These are phyloP conservation scores for Coreoperca whiteheadi DNA, from an alignment of 2,113 vertebrate species.

Conservation along the genomic window DNA sequence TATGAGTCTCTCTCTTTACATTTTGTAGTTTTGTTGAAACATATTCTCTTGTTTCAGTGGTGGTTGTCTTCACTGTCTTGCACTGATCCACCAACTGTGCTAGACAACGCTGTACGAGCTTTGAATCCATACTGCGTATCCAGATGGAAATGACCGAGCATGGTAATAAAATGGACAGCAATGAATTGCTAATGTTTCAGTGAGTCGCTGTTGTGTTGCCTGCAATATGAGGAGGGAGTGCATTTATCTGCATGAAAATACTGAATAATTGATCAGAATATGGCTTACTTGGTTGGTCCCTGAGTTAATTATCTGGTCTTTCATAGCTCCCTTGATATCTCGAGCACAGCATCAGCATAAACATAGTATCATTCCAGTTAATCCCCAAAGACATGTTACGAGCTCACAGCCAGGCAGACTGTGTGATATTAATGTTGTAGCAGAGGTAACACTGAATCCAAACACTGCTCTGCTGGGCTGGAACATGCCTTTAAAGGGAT, in stretches of 20 bases:
- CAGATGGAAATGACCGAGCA: constrained; percentile 35
- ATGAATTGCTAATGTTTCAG: constrained; percentile 60
- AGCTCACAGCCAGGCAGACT: constrained; percentile 22
- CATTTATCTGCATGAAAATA: constrained; percentile 67
- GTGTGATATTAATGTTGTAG: constrained; percentile 46
- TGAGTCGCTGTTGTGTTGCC: constrained; percentile 43
- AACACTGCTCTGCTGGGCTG: constrained; percentile 10
- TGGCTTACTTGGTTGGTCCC: constrained; percentile 77
- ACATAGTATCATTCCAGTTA: constrained; percentile 68
- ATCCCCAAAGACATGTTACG: constrained; percentile 60
- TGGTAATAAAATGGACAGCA: constrained; percentile 41
- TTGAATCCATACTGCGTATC: constrained; percentile 10
- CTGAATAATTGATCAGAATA: constrained; percentile 83
- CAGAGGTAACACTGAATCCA: constrained; percentile 14
- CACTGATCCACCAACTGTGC: background rate
- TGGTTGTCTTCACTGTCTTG: background rate
- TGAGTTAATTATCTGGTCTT: constrained; percentile 80
- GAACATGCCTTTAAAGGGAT: constrained; percentile 49
- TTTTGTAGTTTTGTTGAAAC: background rate
- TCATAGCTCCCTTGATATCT: constrained; percentile 80
- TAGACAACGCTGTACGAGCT: background rate
- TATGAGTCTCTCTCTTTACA: background rate
- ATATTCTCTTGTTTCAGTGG: background rate
- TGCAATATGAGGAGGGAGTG: constrained; percentile 65
- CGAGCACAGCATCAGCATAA: constrained; percentile 63